Evolutionary conservation across 2,113 vertebrate species (phyloP).

Genomic region (Gallinago media): DNA sequence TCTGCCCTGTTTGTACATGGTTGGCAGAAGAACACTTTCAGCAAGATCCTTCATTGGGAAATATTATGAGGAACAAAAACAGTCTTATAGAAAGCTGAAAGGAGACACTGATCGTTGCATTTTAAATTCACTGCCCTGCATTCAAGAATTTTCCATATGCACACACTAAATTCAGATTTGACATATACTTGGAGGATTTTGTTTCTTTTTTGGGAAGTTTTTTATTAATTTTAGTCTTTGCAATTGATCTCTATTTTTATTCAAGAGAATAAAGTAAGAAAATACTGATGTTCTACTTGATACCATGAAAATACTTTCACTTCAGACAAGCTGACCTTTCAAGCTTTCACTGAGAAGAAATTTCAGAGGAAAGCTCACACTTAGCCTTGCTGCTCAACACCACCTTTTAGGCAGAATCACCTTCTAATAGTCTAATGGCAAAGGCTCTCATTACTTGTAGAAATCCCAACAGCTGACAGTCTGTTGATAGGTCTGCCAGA

Average conservation of each 20-base stretch:
- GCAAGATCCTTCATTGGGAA: background rate
- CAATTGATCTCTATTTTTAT: background rate
- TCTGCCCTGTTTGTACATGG: background rate
- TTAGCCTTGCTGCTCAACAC: background rate
- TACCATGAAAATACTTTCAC: background rate
- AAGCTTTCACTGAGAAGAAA: background rate
- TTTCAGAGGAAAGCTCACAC: background rate
- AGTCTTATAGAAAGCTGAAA: background rate
- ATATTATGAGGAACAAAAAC: background rate
- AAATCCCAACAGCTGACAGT: background rate
- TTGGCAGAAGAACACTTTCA: background rate
- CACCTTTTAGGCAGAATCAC: background rate
- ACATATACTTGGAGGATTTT: background rate
- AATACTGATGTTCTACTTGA: background rate
- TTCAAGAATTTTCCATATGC: background rate
- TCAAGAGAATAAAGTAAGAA: background rate
- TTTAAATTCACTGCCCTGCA: background rate
- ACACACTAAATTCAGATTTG: too few species aligned
- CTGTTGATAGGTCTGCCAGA: background rate
- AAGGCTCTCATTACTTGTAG: background rate
- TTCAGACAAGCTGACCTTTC: background rate
- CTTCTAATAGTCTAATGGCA: background rate
- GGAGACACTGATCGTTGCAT: background rate
- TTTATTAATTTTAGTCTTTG: background rate
- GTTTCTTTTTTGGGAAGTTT: background rate